Percentiles rank a stretch among this genome's conserved stretches.
Evolutionary conservation across 2,797 vertebrate species (phyloP).

Genomic region (Cryptoblepharus egeriae): DNA sequence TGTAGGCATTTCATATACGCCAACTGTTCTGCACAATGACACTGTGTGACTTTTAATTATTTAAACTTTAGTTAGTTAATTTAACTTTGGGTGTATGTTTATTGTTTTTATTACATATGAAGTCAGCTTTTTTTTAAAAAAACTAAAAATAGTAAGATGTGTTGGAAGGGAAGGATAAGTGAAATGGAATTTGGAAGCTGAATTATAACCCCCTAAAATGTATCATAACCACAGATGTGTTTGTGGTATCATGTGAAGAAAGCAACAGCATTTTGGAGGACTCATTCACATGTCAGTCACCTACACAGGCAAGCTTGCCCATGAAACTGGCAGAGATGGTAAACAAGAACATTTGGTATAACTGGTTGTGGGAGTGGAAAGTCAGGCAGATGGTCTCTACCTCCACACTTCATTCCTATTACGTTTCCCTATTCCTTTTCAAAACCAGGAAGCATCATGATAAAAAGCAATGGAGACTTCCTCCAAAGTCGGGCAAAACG

Average conservation of each 20-base stretch:
- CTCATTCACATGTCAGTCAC: neutral
- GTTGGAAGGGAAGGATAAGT: neutral
- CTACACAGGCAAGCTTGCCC: too few relatives aligned
- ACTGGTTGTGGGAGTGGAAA: too few relatives aligned
- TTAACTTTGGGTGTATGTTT: conserved; percentile 26
- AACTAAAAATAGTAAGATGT: neutral
- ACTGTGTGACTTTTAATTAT: conserved; percentile 40
- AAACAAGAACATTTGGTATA: too few relatives aligned
- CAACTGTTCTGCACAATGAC: conserved; percentile 50
- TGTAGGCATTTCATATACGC: conserved; percentile 41
- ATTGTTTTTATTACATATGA: conserved; percentile 34
- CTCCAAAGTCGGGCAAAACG: too few relatives aligned
- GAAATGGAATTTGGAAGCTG: neutral
- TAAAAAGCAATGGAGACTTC: too few relatives aligned
- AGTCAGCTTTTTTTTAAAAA: conserved; percentile 48
- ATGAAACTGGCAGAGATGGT: too few relatives aligned
- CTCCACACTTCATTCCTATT: too few relatives aligned
- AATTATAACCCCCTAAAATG: neutral
- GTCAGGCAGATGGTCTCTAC: too few relatives aligned
- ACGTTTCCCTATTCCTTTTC: too few relatives aligned
- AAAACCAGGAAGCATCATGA: too few relatives aligned
- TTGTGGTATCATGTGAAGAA: conserved; percentile 14
- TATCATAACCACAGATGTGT: neutral
- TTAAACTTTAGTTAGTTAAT: too few relatives aligned
- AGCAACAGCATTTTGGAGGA: neutral